phyloP scores from a whole-genome alignment of 1,140 invertebrate genomes.

The Ceratosolen fusciceps region DNA sequence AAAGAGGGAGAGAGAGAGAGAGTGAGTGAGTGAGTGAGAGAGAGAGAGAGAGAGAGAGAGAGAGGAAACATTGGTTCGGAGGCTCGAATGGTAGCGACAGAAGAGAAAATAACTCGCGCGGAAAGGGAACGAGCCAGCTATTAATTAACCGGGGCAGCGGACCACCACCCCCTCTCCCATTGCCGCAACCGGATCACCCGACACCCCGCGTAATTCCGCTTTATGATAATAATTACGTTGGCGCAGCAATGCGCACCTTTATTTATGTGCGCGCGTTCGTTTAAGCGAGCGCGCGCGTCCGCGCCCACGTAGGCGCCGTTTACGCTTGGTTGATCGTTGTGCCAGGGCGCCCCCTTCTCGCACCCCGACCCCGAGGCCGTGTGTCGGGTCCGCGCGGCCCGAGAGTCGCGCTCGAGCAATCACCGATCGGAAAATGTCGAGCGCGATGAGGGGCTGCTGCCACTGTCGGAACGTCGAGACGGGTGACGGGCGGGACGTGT shows the following conservation, averaged over 20 bases:
- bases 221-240: constrained; percentile 59
- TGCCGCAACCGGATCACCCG: not conserved
- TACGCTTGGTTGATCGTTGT: constrained; percentile 28
- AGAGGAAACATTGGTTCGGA: no score
- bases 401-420: not conserved
- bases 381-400: constrained; percentile 5
- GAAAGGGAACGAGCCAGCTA: constrained; percentile 32
- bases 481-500: not conserved
- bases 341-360: not conserved
- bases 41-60: no score
- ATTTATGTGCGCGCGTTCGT: constrained; percentile 1
- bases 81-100: no score
- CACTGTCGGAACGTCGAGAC: not conserved
- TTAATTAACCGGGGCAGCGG: constrained; percentile 53
- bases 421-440: constrained; percentile 3
- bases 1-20: not conserved
- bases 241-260: constrained; percentile 14
- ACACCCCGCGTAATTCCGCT: constrained; percentile 52
- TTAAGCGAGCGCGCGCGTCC: constrained; percentile 28
- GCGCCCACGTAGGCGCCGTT: constrained; percentile 65
- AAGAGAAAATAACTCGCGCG: no score
- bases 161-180: not conserved
- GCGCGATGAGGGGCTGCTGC: not conserved
- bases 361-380: not conserved
- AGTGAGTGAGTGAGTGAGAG: no score